These are phyloP conservation scores for Leptarthrus brevirostris DNA, from an alignment of 2,888 invertebrate genomes.

Conservation along the genomic window DNA sequence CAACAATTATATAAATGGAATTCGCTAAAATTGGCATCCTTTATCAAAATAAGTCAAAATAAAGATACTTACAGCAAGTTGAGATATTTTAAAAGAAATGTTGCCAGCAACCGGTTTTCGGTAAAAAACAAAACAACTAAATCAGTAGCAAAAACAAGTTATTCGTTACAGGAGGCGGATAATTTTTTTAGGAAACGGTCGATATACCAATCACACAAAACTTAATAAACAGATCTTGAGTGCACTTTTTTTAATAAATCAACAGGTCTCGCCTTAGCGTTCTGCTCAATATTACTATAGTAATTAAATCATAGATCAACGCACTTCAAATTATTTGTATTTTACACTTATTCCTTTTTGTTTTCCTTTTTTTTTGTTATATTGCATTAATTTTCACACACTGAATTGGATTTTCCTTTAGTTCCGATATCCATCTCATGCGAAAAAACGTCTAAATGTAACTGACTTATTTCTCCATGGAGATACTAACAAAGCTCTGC, in stretches of 20 bases:
- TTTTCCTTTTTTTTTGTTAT: not conserved
- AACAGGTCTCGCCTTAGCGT: constrained; percentile 6
- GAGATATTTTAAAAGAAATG: constrained; percentile 1
- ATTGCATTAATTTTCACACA: constrained; percentile 1
- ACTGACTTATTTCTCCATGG: constrained; percentile 38
- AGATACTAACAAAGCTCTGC: constrained; percentile 15
- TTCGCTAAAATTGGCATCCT: no score
- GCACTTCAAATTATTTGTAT: not conserved
- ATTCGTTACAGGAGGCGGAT: not conserved
- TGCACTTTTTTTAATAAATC: not conserved
- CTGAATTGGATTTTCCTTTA: not conserved
- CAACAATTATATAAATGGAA: no score
- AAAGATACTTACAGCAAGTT: not conserved
- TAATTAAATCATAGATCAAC: not conserved
- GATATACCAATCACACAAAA: not conserved
- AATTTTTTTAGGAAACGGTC: not conserved
- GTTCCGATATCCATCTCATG: constrained; percentile 15
- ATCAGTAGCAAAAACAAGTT: constrained; percentile 11
- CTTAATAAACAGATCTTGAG: not conserved
- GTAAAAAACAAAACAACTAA: not conserved
- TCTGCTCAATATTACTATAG: not conserved
- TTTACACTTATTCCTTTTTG: not conserved
- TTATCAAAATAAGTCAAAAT: no score
- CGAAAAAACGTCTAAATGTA: constrained; percentile 37
- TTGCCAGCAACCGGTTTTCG: not conserved